Evolutionary conservation across 1,140 invertebrate species (phyloP).

Genomic region (Artemia franciscana): DNA sequence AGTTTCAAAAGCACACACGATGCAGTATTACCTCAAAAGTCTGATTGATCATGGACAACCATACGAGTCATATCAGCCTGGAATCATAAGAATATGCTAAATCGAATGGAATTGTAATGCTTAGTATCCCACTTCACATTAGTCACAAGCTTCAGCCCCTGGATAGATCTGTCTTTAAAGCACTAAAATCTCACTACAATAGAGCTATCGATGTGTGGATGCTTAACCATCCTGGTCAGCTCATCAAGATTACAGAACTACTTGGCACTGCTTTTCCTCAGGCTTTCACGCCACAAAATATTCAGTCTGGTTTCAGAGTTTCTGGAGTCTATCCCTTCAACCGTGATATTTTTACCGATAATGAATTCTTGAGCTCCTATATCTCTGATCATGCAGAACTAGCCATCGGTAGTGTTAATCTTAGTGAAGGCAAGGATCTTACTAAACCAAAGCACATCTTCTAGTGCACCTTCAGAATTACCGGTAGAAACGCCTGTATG

Average conservation of each 20-base stretch:
- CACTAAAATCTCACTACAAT: constrained; percentile 19
- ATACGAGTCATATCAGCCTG: constrained; percentile 13
- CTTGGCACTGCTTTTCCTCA: constrained; percentile 10
- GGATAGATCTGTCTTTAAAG: constrained; percentile 16
- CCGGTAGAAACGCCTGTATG: background rate
- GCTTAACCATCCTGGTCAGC: constrained; percentile 11
- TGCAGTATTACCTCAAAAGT: constrained; percentile 13
- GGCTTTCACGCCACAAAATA: constrained; percentile 8
- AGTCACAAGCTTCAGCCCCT: constrained; percentile 19
- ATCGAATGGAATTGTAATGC: constrained; percentile 17
- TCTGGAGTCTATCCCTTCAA: constrained; percentile 13
- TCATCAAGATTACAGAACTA: constrained; percentile 12
- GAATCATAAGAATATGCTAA: constrained; percentile 9
- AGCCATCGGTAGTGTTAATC: background rate
- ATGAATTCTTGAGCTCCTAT: constrained; percentile 8
- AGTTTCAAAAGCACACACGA: constrained; percentile 19
- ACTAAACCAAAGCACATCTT: background rate
- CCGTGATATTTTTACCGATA: constrained; percentile 10
- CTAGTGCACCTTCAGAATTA: background rate
- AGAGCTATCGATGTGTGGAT: constrained; percentile 14
- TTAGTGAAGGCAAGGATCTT: background rate
- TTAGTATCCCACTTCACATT: constrained; percentile 17
- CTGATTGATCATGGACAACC: constrained; percentile 11
- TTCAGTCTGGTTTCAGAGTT: constrained; percentile 12
- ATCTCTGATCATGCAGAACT: constrained; percentile 9